Conservation (phyloP, 53 echinoderm and acorn worm species). For the Apostichopus leukothele region DNA sequence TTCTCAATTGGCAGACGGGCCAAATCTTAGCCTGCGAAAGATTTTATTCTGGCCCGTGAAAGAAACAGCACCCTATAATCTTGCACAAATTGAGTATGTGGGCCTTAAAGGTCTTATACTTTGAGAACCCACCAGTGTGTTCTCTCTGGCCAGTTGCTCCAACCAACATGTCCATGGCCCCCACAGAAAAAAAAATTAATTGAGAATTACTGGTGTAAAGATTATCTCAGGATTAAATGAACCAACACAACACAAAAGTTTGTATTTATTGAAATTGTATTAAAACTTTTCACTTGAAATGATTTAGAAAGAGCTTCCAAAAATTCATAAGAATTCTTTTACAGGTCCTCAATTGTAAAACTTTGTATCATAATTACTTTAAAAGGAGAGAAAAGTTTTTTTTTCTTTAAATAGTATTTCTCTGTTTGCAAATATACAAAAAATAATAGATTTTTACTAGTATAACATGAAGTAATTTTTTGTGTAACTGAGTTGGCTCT, state of each 20-base stretch:
- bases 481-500: no score
- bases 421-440: not conserved
- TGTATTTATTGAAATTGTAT: not conserved
- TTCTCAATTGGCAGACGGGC: no score
- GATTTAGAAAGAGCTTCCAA: not conserved
- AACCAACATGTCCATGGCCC: no score
- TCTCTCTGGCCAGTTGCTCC: no score
- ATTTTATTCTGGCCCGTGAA: no score
- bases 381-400: not conserved
- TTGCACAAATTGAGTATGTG: no score
- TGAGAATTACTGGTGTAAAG: not conserved
- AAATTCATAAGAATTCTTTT: no score
- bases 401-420: not conserved
- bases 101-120: no score
- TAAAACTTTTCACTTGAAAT: not conserved
- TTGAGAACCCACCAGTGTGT: no score
- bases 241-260: not conserved
- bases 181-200: not conserved
- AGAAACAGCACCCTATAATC: no score
- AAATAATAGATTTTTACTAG: not conserved
- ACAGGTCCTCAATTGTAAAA: not conserved
- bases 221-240: not conserved
- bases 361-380: not conserved
- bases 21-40: no score
- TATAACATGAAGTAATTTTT: no score